phyloP scores from a whole-genome alignment of 2,888 invertebrate species.

The Epirrhoe alternata region DNA sequence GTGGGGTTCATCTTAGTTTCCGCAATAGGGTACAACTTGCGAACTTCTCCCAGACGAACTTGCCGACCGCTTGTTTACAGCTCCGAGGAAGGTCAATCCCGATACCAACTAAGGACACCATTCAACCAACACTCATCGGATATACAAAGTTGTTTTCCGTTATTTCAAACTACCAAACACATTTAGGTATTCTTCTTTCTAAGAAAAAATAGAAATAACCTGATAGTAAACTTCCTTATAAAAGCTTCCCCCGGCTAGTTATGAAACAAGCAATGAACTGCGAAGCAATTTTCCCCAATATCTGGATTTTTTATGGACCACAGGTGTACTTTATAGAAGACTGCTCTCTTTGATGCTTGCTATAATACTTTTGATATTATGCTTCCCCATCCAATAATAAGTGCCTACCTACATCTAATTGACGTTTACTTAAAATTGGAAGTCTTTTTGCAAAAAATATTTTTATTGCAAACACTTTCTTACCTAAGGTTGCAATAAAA shows the following conservation, averaged over 20 bases:
- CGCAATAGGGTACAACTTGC: constrained; percentile 67
- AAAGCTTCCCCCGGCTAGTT: constrained; percentile 47
- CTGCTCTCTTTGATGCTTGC: constrained; percentile 61
- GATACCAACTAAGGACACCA: constrained; percentile 21
- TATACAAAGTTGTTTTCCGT: constrained; percentile 2
- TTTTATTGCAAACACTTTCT: neutral
- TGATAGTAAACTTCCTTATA: constrained; percentile 47
- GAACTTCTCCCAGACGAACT: constrained; percentile 63
- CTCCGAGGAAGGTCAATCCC: constrained; percentile 58
- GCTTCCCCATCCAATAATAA: constrained; percentile 30
- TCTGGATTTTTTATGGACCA: constrained; percentile 68
- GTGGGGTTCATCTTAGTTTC: constrained; percentile 73
- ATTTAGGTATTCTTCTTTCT: neutral
- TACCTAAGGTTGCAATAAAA: no score
- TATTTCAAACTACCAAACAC: constrained; percentile 6
- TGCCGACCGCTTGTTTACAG: constrained; percentile 70
- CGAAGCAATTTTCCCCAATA: constrained; percentile 63
- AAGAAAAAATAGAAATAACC: constrained; percentile 32
- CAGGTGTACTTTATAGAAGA: constrained; percentile 75
- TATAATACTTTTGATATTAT: constrained; percentile 60
- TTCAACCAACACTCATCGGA: neutral
- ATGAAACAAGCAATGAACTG: constrained; percentile 63
- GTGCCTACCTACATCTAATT: neutral
- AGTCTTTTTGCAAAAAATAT: neutral
- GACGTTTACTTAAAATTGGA: neutral